Evolutionary conservation across 2,888 invertebrate species (phyloP).

Genomic region (Tenthredo amoena): DNA sequence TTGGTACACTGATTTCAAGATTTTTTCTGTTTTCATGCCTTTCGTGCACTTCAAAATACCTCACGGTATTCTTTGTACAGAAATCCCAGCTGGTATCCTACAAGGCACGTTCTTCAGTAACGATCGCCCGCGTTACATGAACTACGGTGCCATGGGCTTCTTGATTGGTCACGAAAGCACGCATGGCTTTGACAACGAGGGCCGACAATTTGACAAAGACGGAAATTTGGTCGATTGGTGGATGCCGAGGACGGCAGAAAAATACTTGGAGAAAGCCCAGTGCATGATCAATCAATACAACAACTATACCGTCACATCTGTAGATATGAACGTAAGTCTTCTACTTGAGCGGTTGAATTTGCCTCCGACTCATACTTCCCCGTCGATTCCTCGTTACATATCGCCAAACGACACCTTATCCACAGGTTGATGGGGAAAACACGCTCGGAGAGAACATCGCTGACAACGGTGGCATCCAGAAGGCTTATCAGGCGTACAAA

Average conservation of each 20-base stretch:
- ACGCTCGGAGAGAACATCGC: conserved; percentile 98
- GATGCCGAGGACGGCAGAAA: conserved; percentile 89
- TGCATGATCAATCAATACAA: conserved; percentile 97
- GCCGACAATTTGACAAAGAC: conserved; percentile 94
- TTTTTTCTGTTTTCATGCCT: neutral
- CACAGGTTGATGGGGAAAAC: conserved; percentile 92
- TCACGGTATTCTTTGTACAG: conserved; percentile 77
- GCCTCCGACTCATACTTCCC: conserved; percentile 66
- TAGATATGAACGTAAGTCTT: conserved; percentile 85
- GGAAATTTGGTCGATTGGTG: conserved; percentile 98
- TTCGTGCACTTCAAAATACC: neutral
- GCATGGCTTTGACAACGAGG: conserved; percentile 93
- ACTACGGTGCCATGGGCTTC: conserved; percentile 94
- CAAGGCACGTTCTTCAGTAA: conserved; percentile 95
- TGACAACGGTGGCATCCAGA: conserved; percentile 96
- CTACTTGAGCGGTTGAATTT: neutral
- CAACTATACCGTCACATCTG: conserved; percentile 91
- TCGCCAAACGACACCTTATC: neutral
- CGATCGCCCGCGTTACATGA: conserved; percentile 94
- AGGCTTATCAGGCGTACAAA: conserved; percentile 92
- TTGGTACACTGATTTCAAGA: neutral
- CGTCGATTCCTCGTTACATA: conserved; percentile 74
- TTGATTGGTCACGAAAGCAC: conserved; percentile 96
- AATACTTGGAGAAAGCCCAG: conserved; percentile 90
- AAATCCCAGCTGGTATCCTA: conserved; percentile 95